Base-by-base conservation (phyloP, 2,888 invertebrate species). In the Baccha elongata region DNA sequence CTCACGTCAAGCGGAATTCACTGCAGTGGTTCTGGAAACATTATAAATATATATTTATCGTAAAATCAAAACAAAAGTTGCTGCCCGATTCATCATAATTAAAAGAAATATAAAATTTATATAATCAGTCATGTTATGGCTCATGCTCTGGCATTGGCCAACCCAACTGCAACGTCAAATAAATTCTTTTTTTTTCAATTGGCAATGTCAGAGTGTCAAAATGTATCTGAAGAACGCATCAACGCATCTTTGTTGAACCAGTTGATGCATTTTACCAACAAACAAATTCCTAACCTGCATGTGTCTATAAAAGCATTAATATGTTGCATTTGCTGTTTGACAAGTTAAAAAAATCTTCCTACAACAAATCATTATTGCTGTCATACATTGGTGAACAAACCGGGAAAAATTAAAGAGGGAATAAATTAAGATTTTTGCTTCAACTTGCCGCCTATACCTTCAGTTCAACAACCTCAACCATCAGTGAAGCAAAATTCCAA, bases 291-390 rank as follows among this genome's bases (percentile, higher is more conserved):
- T 29, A 60, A 75, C 52, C 58, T 52, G 13, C 50, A 46, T 44
- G 32, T 42, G 6, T 15, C 2, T 55, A 68, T 50, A 35, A 10
- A 44, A 8, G 15, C n/a, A n/a, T n/a, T n/a, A 62, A 52, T 35
- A 40, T 60, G 78, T 78, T 72, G 53, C 42, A 17, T 48, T 52
- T 37, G 52, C 23, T 48, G 5, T 67, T 79, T 60, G 73, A 62
- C 62, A 64, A 62, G 42, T 69, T 74, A 58, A 64, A 75, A 50
- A 69, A 75, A 35, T 60, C 69, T 69, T 64, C 74, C 29, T 75
- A 69, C 64, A 75, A 71, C 80, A 80, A 80, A 80, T 80, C 80
- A 80, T 80, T 75, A 75, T 58, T 80, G 64, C 74, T 80, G 75
- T 69, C 80, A 75, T 67, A 29, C 79, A 68, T 40, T 37, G 21